Base-by-base conservation (phyloP, 2,113 vertebrate species). In the Garra rufa region DNA sequence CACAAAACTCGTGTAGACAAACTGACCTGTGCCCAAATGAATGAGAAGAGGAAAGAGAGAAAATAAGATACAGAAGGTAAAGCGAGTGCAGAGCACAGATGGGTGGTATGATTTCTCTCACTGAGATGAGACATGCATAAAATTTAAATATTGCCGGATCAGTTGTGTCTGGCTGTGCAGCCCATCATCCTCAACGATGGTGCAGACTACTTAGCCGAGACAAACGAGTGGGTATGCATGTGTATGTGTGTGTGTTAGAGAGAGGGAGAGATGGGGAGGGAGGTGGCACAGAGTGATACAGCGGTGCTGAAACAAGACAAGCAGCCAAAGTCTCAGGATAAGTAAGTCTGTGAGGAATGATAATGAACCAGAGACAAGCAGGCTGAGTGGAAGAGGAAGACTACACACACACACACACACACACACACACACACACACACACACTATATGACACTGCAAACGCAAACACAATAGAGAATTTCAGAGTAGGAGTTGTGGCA, bases 61-160 rank as follows among this genome's bases (percentile, higher is more conserved):
- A 55, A 79, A 41, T 21, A 38, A 63, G 55, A 79, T n/a, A 26
- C 24, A 78, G n/a, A 78, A 6, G 15, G 26, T 9, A 61, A 41
- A 82, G 67, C 2, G 34, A 46, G 82, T 0, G 28, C 50, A 17
- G 48, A 52, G 57, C 46, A 24, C 44, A 84, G 59, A 84, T 84
- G 83, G 83, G 19, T 21, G 17, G 17, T 83, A 34, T 24, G 55
- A 65, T 38, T 76, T 65, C 52, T 83, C 52, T 63, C 3, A 3
- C 52, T 73, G 70, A 41, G 57, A 70, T 38, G 59, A 57, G 75
- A 76, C 73, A 57, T 76, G 83, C 65, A 67, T 84, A 69, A 84
- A 28, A 84, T 69, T n/a, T 84, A 84, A 84, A 84, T 79, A 84
- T 70, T 44, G 63, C 61, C 15, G 13, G 46, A 84, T 70, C 83